Evolutionary conservation across 1,140 invertebrate genomes (phyloP).

Genomic region (Philopotamus ludificatus): DNA sequence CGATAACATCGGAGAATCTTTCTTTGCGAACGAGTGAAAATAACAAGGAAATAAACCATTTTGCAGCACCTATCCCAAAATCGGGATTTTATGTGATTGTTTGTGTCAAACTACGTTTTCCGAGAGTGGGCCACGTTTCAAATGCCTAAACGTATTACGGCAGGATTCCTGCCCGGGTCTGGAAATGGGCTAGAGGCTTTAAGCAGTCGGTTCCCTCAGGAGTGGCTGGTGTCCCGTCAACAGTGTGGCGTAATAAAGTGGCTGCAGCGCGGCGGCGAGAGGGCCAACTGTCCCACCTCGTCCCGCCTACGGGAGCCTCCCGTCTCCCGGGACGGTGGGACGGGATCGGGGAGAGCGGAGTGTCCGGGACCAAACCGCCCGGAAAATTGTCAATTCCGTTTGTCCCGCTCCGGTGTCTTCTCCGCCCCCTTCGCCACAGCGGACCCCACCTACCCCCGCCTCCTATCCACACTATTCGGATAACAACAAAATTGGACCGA

Average conservation of each 20-base stretch:
- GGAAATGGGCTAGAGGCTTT: neutral
- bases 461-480: slow-evolving; percentile 9
- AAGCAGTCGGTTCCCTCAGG: slow-evolving; percentile 7
- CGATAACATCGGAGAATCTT: too few species aligned
- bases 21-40: too few species aligned
- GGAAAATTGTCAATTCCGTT: slow-evolving; percentile 65
- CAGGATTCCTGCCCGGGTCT: neutral
- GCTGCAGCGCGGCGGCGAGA: slow-evolving; percentile 22
- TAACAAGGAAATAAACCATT: too few species aligned
- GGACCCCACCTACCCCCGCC: slow-evolving; percentile 42
- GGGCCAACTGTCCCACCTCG: neutral
- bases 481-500: slow-evolving; percentile 15
- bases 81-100: too few species aligned
- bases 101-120: too few species aligned
- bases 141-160: neutral
- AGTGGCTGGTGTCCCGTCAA: slow-evolving; percentile 12
- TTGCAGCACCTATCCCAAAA: too few species aligned
- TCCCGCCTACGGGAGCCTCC: neutral
- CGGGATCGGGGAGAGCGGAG: slow-evolving; percentile 37
- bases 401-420: slow-evolving; percentile 40
- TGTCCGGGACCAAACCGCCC: slow-evolving; percentile 60
- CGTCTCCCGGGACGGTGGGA: neutral
- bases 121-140: too few species aligned
- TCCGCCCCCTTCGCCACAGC: slow-evolving; percentile 16
- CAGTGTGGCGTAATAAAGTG: slow-evolving; percentile 25